Base-by-base conservation (phyloP, 1,140 invertebrate species). In the Heterodera schachtii region DNA sequence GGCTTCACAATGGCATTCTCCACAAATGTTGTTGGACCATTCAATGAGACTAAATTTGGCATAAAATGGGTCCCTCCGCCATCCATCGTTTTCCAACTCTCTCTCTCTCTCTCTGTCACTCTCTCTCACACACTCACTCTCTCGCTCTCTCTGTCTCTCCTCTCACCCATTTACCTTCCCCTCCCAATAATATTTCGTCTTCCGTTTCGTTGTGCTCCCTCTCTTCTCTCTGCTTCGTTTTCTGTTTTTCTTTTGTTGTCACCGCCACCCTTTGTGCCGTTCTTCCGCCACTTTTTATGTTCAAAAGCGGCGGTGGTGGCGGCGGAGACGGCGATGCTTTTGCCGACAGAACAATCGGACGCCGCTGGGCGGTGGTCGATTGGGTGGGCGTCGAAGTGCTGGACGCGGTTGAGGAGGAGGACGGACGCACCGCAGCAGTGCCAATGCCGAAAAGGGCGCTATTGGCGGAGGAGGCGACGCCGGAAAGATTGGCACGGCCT, bases 131-230 rank as follows among this genome's bases (percentile, higher is more conserved):
- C 31, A 0, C 31, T 31, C 31, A 0, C 31, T 1, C 31, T 1
- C 31, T 31, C 31, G 0, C 31, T 31, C 31, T 31, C 31, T 31
- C 31, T 31, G 0, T 31, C 1, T 31, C 31, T 31, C 31, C 31
- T 1, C 31, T 31, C 31, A 1, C 31, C 69, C 4, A 85, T 87
- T 11, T 21, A 76, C 11, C 75, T 46, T 31, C 52, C 66, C 2
- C 75, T 85, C 21, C 82, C 70, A 0, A 87, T n/a, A 31, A 87
- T 19, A 52, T 87, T 85, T 49, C n/a, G 74, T 16, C 21, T 79
- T 46, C 19, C 67, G 69, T 13, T 44, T 11, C 31, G 7, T 70
- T 31, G 31, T 41, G 69, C 11, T 21, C 60, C 71, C n/a, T 52
- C 11, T 57, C 9, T 16, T 11, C 43, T 19, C 9, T 31, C 19